phyloP scores from a whole-genome alignment of 2,888 invertebrate species.

The Morpho achilles region DNA sequence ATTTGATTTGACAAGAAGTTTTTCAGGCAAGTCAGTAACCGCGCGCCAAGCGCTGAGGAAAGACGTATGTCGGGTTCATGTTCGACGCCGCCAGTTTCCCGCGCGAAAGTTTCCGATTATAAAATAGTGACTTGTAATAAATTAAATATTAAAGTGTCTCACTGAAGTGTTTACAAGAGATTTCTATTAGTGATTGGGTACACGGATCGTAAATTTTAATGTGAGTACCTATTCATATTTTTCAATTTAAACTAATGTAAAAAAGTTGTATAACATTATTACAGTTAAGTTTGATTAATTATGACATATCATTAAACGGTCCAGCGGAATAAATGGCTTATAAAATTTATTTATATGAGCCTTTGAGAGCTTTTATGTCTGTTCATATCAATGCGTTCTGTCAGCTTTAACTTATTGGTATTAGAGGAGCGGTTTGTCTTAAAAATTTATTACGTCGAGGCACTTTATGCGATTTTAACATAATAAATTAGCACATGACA shows the following conservation, averaged over 20 bases:
- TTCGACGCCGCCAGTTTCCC: constrained; percentile 44
- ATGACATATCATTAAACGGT: constrained; percentile 12
- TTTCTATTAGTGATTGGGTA: background rate
- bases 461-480: too few species aligned
- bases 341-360: constrained; percentile 18
- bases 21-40: constrained; percentile 46
- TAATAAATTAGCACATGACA: too few species aligned
- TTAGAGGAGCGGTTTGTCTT: constrained; percentile 11
- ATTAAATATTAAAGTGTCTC: background rate
- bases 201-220: constrained; percentile 2
- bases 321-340: constrained; percentile 15
- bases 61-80: constrained; percentile 32
- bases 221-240: constrained; percentile 14
- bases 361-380: constrained; percentile 16
- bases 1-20: constrained; percentile 42
- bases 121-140: constrained; percentile 3
- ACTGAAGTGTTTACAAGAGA: background rate
- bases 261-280: constrained; percentile 4
- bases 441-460: constrained; percentile 1
- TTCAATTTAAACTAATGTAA: background rate
- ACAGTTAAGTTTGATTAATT: constrained; percentile 12
- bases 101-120: constrained; percentile 47
- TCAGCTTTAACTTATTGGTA: constrained; percentile 12
- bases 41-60: constrained; percentile 49
- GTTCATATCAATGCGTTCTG: constrained; percentile 17